Evolutionary conservation across 2,888 invertebrate genomes (phyloP).

Genomic region (Odontomyia ornata): DNA sequence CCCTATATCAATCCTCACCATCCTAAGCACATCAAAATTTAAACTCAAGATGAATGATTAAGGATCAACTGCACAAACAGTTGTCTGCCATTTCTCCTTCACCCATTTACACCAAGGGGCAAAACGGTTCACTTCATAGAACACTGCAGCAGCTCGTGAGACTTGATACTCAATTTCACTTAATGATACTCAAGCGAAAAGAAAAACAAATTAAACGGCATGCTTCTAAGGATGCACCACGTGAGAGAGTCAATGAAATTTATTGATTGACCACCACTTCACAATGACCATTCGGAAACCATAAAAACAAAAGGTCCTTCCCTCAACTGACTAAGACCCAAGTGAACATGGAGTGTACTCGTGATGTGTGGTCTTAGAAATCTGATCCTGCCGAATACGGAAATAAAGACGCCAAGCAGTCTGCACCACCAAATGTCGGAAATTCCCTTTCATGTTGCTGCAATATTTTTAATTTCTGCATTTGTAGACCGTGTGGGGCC

Average conservation of each 20-base stretch:
- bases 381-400: neutral
- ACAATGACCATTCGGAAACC: slow-evolving; percentile 29
- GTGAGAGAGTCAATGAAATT: neutral
- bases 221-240: slow-evolving; percentile 22
- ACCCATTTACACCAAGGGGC: slow-evolving; percentile 1
- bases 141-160: neutral
- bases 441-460: neutral
- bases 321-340: neutral
- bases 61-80: slow-evolving; percentile 14
- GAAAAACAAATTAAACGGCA: slow-evolving; percentile 42
- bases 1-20: slow-evolving; percentile 36
- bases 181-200: slow-evolving; percentile 27
- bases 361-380: slow-evolving; percentile 10
- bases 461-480: too few species aligned
- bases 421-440: slow-evolving; percentile 8
- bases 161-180: neutral
- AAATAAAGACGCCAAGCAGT: slow-evolving; percentile 39
- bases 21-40: slow-evolving; percentile 2
- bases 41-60: slow-evolving; percentile 31
- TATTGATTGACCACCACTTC: slow-evolving; percentile 5
- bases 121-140: neutral
- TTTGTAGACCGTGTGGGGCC: slow-evolving; percentile 2
- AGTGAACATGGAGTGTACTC: neutral
- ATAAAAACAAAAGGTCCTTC: slow-evolving; percentile 27
- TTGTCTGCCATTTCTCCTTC: slow-evolving; percentile 5